Conservation (phyloP, 2,888 invertebrate species). For the Acanthacorydalis orientalis region DNA sequence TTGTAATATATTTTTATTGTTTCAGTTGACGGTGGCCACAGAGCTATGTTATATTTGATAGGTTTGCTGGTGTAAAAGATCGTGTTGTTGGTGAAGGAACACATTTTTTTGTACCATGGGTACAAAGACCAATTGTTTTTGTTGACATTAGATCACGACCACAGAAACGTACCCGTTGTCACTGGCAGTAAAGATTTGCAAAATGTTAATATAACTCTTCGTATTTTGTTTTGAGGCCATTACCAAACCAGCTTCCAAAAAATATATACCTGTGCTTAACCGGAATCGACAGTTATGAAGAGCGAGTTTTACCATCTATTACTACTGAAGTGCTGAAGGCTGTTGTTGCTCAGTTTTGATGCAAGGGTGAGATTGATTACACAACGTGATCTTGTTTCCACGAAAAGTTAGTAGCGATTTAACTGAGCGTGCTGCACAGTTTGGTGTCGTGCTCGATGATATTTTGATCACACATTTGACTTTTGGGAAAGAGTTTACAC, state of each 20-base stretch:
- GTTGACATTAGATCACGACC: slow-evolving; percentile 94
- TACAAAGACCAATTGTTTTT: slow-evolving; percentile 96
- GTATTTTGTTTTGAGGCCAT: slow-evolving; percentile 92
- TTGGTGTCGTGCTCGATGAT: slow-evolving; percentile 94
- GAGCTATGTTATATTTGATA: slow-evolving; percentile 99
- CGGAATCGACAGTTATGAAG: slow-evolving; percentile 95
- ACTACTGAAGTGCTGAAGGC: slow-evolving; percentile 97
- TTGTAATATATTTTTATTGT: slow-evolving; percentile 12
- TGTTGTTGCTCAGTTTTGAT: slow-evolving; percentile 98
- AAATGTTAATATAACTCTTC: slow-evolving; percentile 96
- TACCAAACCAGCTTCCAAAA: slow-evolving; percentile 84
- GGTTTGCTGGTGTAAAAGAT: slow-evolving; percentile 89
- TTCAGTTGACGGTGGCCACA: slow-evolving; percentile 92
- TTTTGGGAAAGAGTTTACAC: slow-evolving; percentile 97
- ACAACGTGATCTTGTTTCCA: slow-evolving; percentile 82
- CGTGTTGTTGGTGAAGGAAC: slow-evolving; percentile 93
- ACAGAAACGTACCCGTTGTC: slow-evolving; percentile 86
- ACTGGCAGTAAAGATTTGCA: slow-evolving; percentile 99
- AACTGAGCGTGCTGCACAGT: slow-evolving; percentile 82
- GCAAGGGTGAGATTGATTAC: slow-evolving; percentile 98
- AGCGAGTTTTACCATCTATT: slow-evolving; percentile 95
- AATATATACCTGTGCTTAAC: slow-evolving; percentile 93
- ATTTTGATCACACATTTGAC: slow-evolving; percentile 98
- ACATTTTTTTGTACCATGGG: slow-evolving; percentile 97
- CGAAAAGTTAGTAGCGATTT: slow-evolving; percentile 66